Evolutionary conservation across 1,140 invertebrate species (phyloP), one percentile per base, ranked within the genome.

Genomic region (Babylonia areolata): DNA sequence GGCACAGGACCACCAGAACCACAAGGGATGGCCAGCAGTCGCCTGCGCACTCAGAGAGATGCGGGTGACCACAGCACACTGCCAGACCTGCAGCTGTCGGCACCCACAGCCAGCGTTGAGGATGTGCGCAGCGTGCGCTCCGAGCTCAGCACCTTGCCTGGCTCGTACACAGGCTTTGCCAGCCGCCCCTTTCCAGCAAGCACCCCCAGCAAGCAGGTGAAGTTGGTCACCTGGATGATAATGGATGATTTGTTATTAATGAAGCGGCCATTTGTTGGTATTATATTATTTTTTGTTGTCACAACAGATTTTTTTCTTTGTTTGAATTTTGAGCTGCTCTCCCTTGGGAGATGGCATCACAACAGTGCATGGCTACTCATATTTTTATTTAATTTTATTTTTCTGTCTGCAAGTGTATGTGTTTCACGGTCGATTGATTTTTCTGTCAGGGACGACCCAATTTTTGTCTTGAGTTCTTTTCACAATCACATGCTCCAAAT

Each of bases 111-210:
- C 54, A 78, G 54, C 33, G n/a, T 80, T 17, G 37, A 78, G 40
- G 90, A 92, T 51, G 80, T 88, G 79, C 88, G 89, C 71, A 91
- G 91, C 80, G 69, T 91, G 1, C 77, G 84, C n/a, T 91, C 90
- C 73, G 91, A 89, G 9, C 42, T 92, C 39, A 91, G 90, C 42
- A 91, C 91, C 15, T 86, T 91, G 31, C 91, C 91, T 23, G 91
- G 91, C 73, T 91, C 91, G 17, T 92, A 92, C 87, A 90, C 91
- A 73, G 89, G 91, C 40, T 92, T 92, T 90, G 88, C 89, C 77
- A 88, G 88, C 83, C 86, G 89, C 77, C 86, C 89, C 31, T 89
- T 90, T 23, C 87, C 89, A 37, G 88, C 90, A 31, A 92, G 91
- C 79, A 92, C 91, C 20, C 91, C 91, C 39, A 91, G 89, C 78